phyloP scores from a whole-genome alignment of 2,888 invertebrate species.

The Calephelis perditalis region DNA sequence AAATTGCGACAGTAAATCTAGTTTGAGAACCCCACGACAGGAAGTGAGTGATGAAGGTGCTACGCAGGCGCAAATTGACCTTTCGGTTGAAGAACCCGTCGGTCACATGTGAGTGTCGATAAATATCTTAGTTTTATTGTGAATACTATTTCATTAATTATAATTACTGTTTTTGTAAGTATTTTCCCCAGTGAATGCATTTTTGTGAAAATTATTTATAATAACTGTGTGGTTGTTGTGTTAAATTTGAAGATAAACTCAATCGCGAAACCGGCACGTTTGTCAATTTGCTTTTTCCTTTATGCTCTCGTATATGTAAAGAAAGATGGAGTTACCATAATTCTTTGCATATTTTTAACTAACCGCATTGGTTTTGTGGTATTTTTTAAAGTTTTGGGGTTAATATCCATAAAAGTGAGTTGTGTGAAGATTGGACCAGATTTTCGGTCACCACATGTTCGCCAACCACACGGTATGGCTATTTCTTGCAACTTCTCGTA shows the following conservation, averaged over 20 bases:
- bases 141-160: conserved; percentile 62
- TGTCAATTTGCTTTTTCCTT: conserved; percentile 65
- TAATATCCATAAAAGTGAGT: neutral
- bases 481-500: conserved; percentile 33
- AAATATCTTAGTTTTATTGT: conserved; percentile 76
- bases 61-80: conserved; percentile 85
- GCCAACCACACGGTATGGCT: conserved; percentile 45
- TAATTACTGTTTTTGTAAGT: conserved; percentile 72
- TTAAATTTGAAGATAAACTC: conserved; percentile 54
- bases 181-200: conserved; percentile 65
- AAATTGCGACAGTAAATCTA: conserved; percentile 50
- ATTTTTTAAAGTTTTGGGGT: neutral
- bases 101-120: conserved; percentile 93
- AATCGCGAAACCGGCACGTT: conserved; percentile 72
- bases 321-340: conserved; percentile 46
- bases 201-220: conserved; percentile 54
- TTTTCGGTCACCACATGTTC: conserved; percentile 71
- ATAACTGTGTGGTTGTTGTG: conserved; percentile 63
- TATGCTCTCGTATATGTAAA: conserved; percentile 44
- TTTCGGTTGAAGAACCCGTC: conserved; percentile 93
- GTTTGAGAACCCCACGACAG: conserved; percentile 75
- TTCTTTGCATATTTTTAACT: conserved; percentile 31
- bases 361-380: conserved; percentile 38
- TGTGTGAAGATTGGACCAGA: conserved; percentile 43
- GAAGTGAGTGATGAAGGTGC: conserved; percentile 78